A percentile compares a stretch with the other conserved stretches of the same genome.
Conservation (phyloP, 2,888 invertebrate species). For the Drosophila ustulata region DNA sequence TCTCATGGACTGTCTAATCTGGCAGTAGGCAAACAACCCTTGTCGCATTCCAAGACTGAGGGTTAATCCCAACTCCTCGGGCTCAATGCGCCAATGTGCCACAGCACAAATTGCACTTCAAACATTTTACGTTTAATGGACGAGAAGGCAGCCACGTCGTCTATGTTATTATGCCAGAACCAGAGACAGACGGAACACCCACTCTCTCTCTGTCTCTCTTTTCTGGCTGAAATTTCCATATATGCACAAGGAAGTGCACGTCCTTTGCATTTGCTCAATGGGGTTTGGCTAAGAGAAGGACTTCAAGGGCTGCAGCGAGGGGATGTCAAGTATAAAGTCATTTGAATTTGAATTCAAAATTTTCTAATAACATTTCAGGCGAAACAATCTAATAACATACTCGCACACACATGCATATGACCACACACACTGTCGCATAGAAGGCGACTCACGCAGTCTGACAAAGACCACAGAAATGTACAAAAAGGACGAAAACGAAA, state of each 20-base stretch:
- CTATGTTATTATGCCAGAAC: slow-evolving; percentile 54
- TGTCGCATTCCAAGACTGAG: slow-evolving; percentile 1
- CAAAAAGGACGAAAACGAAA: slow-evolving; percentile 66
- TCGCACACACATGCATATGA: slow-evolving; percentile 19
- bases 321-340: slow-evolving; percentile 72
- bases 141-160: slow-evolving; percentile 54
- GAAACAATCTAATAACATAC: slow-evolving; percentile 78
- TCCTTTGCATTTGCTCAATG: slow-evolving; percentile 30
- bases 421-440: neutral
- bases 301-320: neutral
- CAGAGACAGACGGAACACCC: slow-evolving; percentile 31
- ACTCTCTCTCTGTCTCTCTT: neutral
- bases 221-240: slow-evolving; percentile 22
- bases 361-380: slow-evolving; percentile 80
- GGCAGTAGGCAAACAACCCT: slow-evolving; percentile 3
- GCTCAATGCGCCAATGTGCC: slow-evolving; percentile 41
- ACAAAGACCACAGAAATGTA: slow-evolving; percentile 43
- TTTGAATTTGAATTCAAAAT: slow-evolving; percentile 81
- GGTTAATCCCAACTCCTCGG: slow-evolving; percentile 3
- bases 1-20: neutral
- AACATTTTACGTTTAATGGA: slow-evolving; percentile 68
- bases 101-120: slow-evolving; percentile 61
- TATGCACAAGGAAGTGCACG: slow-evolving; percentile 45
- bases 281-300: slow-evolving; percentile 22
- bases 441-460: slow-evolving; percentile 33